Base-by-base conservation (phyloP, 2,888 invertebrate species). In the Tinea semifulvella region DNA sequence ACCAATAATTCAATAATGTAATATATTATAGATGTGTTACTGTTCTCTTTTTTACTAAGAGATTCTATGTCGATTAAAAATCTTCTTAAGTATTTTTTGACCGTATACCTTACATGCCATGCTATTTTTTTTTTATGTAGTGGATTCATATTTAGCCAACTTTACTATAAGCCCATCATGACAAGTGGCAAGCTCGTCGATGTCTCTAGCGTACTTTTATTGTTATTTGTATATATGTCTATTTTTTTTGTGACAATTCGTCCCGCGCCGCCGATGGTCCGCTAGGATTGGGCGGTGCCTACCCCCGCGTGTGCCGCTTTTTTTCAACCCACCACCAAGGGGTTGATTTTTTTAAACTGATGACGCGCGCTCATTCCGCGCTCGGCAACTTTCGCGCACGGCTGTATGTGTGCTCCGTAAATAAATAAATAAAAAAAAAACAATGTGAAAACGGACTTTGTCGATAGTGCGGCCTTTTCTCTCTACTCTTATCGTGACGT, bases 321-420 rank as follows among this genome's bases (percentile, higher is more conserved):
- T 79, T 80, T 47, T 75, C 68, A 71, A 65, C 63, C 74, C 74
- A 68, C 74, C 77, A 69, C 68, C 65, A 58, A 81, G 76, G 79
- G 81, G 79, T 80, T 82, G 82, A 81, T 81, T 82, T 82, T 82
- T 82, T 82, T 81, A 82, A 82, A 81, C 80, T 80, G 82, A 82
- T 82, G 82, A 82, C 81, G 82, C 80, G 81, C 80, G 79, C 80
- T 76, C 82, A 82, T 82, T 82, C 79, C 73, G 76, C 76, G 74
- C 71, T 68, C 73, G 77, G 81, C 81, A 79, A 79, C 73, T 81
- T 72, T 66, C 67, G 68, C 70, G 80, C 74, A 74, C 77, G 76
- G 79, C 69, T 77, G 79, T 79, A 73, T 72, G 74, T 71, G 72
- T 69, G 63, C 65, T 63, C 63, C 73, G 74, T 77, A 77, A 76